phyloP scores from a whole-genome alignment of 2,113 vertebrate species.

The Myocastor coypus region DNA sequence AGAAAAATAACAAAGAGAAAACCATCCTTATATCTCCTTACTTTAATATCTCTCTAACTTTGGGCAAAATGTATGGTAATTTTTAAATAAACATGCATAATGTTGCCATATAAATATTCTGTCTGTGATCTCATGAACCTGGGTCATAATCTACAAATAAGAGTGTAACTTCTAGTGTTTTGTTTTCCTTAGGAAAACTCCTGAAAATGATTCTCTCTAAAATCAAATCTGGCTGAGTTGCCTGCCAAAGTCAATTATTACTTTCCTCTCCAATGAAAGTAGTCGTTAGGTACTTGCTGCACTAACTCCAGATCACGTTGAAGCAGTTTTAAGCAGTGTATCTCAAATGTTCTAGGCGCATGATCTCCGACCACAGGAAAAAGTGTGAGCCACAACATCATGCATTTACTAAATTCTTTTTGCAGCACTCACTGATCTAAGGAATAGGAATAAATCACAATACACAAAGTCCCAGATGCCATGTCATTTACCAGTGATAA shows the following conservation, averaged over 20 bases:
- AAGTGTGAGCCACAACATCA: not conserved
- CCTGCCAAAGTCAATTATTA: not conserved
- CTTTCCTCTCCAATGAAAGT: slow-evolving; percentile 19
- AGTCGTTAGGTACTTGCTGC: not conserved
- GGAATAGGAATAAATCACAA: not conserved
- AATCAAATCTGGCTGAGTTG: not conserved
- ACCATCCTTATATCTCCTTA: not conserved
- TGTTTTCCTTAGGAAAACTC: not conserved
- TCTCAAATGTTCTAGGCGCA: not conserved
- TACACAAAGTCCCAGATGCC: not conserved
- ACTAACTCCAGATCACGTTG: not conserved
- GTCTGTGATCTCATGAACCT: not conserved
- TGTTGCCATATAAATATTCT: not conserved
- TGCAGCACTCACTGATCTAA: not conserved
- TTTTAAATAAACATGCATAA: slow-evolving; percentile 46
- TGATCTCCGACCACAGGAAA: not conserved
- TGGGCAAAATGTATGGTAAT: slow-evolving; percentile 23
- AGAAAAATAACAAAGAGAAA: slow-evolving; percentile 42
- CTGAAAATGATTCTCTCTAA: not conserved
- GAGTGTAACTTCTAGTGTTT: not conserved
- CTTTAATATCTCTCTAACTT: slow-evolving; percentile 29
- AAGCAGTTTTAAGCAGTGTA: not conserved
- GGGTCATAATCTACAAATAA: slow-evolving; percentile 35
- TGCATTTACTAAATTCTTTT: not conserved
- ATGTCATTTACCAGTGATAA: not conserved